Evolutionary conservation across 2,888 invertebrate species (phyloP).

Genomic region (Iselma pallidipennis): DNA sequence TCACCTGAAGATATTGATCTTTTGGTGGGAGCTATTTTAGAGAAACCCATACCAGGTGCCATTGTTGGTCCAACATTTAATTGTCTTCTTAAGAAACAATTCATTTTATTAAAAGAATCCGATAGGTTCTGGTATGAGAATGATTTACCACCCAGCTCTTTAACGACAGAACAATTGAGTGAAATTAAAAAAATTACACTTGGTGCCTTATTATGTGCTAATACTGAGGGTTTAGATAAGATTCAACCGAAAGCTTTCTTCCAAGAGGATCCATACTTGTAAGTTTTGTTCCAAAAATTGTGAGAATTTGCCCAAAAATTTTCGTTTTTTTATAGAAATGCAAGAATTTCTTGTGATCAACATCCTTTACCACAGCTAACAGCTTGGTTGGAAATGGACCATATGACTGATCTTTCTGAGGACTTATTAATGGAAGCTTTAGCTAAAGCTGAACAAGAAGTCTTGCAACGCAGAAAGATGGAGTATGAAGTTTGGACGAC

Average conservation of each 20-base stretch:
- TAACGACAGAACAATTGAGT: conserved; percentile 74
- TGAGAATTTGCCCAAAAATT: neutral
- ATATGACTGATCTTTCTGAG: conserved; percentile 68
- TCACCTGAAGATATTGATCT: conserved; percentile 81
- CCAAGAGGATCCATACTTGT: conserved; percentile 82
- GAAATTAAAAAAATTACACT: conserved; percentile 81
- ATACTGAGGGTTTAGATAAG: conserved; percentile 68
- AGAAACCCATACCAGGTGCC: conserved; percentile 77
- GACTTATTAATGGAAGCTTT: conserved; percentile 76
- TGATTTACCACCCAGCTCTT: conserved; percentile 85
- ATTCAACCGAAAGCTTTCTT: conserved; percentile 89
- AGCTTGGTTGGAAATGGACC: conserved; percentile 73
- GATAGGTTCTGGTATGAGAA: conserved; percentile 97
- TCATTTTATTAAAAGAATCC: conserved; percentile 78
- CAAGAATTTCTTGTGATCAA: conserved; percentile 74
- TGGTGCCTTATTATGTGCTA: conserved; percentile 78
- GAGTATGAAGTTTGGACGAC: conserved; percentile 81
- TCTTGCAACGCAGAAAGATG: conserved; percentile 73
- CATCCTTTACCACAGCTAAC: conserved; percentile 68
- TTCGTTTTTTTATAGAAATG: conserved; percentile 61
- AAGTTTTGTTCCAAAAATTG: conserved; percentile 53
- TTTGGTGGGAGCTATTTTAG: conserved; percentile 80
- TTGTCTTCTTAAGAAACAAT: conserved; percentile 84
- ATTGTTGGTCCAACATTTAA: conserved; percentile 86
- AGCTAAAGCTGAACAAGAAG: conserved; percentile 76